A percentile compares a stretch with the other conserved stretches of the same genome.
Evolutionary conservation across 2,113 vertebrate genomes (phyloP).

Genomic region (Nycticebus coucang): DNA sequence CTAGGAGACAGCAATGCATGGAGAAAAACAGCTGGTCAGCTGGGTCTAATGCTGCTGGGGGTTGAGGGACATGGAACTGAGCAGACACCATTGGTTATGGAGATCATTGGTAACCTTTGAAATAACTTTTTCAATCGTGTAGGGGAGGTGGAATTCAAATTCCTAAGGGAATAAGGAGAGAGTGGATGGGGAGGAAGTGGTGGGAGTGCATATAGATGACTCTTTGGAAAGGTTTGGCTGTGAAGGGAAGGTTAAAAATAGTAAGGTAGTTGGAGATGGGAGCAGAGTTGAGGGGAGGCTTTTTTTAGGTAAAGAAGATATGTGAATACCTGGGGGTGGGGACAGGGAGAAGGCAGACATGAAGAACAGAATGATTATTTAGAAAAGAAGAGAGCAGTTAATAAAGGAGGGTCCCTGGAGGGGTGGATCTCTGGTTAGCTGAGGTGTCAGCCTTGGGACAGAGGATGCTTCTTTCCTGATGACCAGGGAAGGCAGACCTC

Average conservation of each 20-base stretch:
- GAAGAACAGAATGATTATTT: constrained; percentile 15
- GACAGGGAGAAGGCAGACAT: constrained; percentile 59
- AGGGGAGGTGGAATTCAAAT: constrained; percentile 57
- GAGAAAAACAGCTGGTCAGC: background rate
- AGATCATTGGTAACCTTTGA: constrained; percentile 60
- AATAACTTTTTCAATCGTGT: constrained; percentile 31
- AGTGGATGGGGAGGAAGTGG: constrained; percentile 70
- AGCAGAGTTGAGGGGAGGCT: constrained; percentile 55
- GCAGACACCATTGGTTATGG: background rate
- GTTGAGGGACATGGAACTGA: background rate
- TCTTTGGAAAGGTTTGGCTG: constrained; percentile 71
- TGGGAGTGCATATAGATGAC: constrained; percentile 78
- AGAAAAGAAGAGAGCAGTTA: background rate
- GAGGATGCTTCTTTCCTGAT: background rate
- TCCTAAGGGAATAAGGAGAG: constrained; percentile 23
- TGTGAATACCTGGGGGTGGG: constrained; percentile 59
- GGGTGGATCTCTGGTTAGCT: background rate
- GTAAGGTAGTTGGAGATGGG: constrained; percentile 66
- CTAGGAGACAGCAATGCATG: background rate
- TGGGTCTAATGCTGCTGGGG: background rate
- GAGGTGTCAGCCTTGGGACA: background rate
- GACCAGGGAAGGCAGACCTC: background rate
- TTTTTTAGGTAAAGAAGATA: constrained; percentile 70
- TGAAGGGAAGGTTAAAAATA: constrained; percentile 77
- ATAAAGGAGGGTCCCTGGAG: background rate